Base-by-base conservation (phyloP, 2,888 invertebrate species). In the Erebia epiphron region DNA sequence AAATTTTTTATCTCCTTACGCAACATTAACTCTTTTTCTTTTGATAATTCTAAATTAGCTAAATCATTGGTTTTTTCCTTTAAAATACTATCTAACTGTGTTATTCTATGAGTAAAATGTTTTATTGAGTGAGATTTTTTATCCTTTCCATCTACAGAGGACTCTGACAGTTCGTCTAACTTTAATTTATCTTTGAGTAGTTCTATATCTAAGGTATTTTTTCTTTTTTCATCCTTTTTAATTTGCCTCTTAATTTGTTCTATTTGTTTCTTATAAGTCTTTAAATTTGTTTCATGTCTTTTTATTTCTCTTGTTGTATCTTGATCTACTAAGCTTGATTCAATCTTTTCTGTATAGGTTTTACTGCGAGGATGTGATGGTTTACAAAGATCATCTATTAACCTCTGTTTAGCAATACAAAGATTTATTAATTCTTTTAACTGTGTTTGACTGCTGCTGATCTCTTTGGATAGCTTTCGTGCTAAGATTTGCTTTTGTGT, bases 1-100 rank as follows among this genome's bases (percentile, higher is more conserved):
- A 98, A 89, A 82, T 97, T 97, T 76, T 96, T 94, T 62, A 98
- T 98, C 91, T 98, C 98, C 78, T 96, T 96, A 26, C 97, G 93
- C 46, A 97, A 81, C 85, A 93, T 85, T 2, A 95, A 91, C 79
- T 96, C 96, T 71, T 95, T 95, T 68, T 95, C 95, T 72, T 94
- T 94, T 3, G 92, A 88, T 71, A 94, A 86, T 67, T 94, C 94
- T 69, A 94, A 91, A 75, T 94, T 95, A 74, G 95, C 95, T 64
- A 96, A 88, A 84, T 95, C 95, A 85, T 95, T 94, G 0, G 95
- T 95, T 81, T 96, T 96, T 78, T 96, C 96, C 79, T 95, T 96
- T 52, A 96, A 85, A 75, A 96, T 95, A 80, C 95, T 95, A 82
- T 96, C 95, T 67, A 96, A 83, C 75, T 96, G 96, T 5, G 95